phyloP scores from a whole-genome alignment of 2,113 vertebrate genomes.

The Stigmatopora nigra region DNA sequence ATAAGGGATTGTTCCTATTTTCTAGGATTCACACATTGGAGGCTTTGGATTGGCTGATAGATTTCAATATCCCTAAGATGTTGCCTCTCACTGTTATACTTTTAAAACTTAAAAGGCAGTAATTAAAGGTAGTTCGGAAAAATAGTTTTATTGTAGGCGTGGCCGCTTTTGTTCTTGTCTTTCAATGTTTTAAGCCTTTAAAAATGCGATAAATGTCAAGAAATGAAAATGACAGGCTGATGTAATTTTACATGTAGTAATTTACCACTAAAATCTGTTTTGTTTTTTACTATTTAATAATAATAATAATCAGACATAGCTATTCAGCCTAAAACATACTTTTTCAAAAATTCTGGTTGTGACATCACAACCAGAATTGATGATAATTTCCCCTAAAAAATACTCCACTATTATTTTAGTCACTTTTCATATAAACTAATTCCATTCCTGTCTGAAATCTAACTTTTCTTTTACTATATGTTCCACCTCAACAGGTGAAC shows the following conservation, averaged over 20 bases:
- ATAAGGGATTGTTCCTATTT: constrained; percentile 1
- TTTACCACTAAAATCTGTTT: too few species aligned
- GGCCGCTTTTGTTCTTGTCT: constrained; percentile 6
- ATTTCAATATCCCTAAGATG: constrained; percentile 4
- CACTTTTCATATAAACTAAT: constrained; percentile 12
- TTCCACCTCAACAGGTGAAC: constrained; percentile 76
- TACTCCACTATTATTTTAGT: too few species aligned
- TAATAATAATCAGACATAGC: too few species aligned
- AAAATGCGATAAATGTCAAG: too few species aligned
- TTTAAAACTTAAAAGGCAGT: constrained; percentile 3
- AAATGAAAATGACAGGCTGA: too few species aligned
- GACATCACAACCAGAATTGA: too few species aligned
- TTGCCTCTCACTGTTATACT: constrained; percentile 27
- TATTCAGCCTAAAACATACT: too few species aligned
- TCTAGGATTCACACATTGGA: not conserved
- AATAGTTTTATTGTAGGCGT: constrained; percentile 14
- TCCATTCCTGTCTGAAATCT: constrained; percentile 28
- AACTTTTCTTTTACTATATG: constrained; percentile 8
- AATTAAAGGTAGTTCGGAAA: constrained; percentile 11
- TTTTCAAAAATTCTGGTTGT: too few species aligned
- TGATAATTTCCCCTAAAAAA: too few species aligned
- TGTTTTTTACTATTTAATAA: too few species aligned
- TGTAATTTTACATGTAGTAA: too few species aligned
- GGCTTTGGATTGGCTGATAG: not conserved
- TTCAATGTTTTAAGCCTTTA: constrained; percentile 3